phyloP scores from a whole-genome alignment of 2,888 invertebrate genomes.

The Eupithecia dodoneata region DNA sequence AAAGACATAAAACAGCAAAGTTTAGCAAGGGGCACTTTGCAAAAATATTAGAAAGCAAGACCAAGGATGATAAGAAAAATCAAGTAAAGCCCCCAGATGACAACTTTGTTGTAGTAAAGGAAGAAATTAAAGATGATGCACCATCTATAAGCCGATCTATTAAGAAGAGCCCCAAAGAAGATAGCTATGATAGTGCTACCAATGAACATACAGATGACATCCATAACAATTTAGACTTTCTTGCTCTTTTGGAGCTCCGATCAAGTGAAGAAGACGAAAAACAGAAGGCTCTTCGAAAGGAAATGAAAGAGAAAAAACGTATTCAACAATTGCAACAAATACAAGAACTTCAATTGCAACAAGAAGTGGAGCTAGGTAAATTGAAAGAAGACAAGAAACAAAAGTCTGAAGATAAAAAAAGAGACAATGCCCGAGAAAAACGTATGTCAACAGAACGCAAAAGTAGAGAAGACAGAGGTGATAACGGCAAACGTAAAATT shows the following conservation, averaged over 20 bases:
- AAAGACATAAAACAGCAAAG: slow-evolving; percentile 80
- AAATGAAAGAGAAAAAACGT: slow-evolving; percentile 83
- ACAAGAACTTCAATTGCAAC: slow-evolving; percentile 80
- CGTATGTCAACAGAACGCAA: slow-evolving; percentile 80
- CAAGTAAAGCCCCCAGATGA: slow-evolving; percentile 79
- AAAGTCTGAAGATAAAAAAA: slow-evolving; percentile 76
- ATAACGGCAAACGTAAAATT: slow-evolving; percentile 72
- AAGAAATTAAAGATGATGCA: slow-evolving; percentile 53
- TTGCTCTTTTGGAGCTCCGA: slow-evolving; percentile 83
- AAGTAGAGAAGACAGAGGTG: slow-evolving; percentile 78
- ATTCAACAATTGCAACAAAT: slow-evolving; percentile 80
- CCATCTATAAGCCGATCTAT: slow-evolving; percentile 17
- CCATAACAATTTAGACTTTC: slow-evolving; percentile 84
- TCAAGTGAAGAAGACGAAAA: slow-evolving; percentile 85
- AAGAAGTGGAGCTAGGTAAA: slow-evolving; percentile 72
- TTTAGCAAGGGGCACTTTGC: slow-evolving; percentile 85
- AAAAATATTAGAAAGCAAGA: slow-evolving; percentile 85
- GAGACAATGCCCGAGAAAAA: slow-evolving; percentile 77
- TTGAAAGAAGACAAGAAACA: slow-evolving; percentile 74
- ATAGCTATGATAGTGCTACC: slow-evolving; percentile 58
- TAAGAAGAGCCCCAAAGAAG: slow-evolving; percentile 61
- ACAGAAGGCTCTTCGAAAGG: slow-evolving; percentile 81
- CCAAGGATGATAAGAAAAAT: slow-evolving; percentile 85
- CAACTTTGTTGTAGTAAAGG: slow-evolving; percentile 65
- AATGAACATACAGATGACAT: slow-evolving; percentile 63